A percentile compares a stretch with the other conserved stretches of the same genome.
phyloP scores from a whole-genome alignment of 2,113 vertebrate genomes.

The Nettapus auritus region DNA sequence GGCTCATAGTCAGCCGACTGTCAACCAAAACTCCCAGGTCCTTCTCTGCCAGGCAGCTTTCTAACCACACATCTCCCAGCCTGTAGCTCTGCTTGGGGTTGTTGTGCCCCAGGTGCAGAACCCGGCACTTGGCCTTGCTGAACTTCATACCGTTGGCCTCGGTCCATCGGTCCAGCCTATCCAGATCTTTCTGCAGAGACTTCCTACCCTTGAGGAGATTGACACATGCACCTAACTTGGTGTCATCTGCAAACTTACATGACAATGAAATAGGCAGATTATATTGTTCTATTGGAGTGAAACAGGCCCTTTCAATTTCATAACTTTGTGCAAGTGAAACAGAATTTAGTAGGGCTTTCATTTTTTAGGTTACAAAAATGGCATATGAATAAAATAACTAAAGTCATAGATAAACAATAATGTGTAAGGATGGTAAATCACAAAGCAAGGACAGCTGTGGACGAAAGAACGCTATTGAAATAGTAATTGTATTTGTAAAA shows the following conservation, averaged over 20 bases:
- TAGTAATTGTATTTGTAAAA: conserved; percentile 26
- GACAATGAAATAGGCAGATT: conserved; percentile 27
- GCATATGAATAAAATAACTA: conserved; percentile 19
- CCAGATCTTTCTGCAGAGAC: too few relatives aligned
- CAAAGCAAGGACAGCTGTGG: background rate
- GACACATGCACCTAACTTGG: too few relatives aligned
- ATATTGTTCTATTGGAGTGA: background rate
- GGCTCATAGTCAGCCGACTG: too few relatives aligned
- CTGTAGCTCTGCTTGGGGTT: too few relatives aligned
- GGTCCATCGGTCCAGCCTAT: too few relatives aligned
- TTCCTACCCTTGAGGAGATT: too few relatives aligned
- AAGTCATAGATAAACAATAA: background rate
- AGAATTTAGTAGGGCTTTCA: background rate
- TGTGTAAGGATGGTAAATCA: background rate
- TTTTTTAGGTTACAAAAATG: conserved; percentile 14
- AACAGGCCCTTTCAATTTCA: conserved; percentile 1
- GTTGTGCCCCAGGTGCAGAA: too few relatives aligned
- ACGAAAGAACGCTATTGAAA: background rate
- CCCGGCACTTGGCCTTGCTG: too few relatives aligned
- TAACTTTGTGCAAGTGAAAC: conserved; percentile 8
- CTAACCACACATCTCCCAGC: too few relatives aligned
- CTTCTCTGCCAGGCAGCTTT: too few relatives aligned
- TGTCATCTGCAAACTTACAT: background rate
- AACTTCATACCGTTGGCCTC: too few relatives aligned
- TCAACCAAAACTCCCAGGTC: too few relatives aligned